A percentile compares a stretch with the other conserved stretches of the same genome.
These are phyloP conservation scores for Syrrhaptes paradoxus DNA, from an alignment of 2,113 vertebrate species.

Conservation along the genomic window DNA sequence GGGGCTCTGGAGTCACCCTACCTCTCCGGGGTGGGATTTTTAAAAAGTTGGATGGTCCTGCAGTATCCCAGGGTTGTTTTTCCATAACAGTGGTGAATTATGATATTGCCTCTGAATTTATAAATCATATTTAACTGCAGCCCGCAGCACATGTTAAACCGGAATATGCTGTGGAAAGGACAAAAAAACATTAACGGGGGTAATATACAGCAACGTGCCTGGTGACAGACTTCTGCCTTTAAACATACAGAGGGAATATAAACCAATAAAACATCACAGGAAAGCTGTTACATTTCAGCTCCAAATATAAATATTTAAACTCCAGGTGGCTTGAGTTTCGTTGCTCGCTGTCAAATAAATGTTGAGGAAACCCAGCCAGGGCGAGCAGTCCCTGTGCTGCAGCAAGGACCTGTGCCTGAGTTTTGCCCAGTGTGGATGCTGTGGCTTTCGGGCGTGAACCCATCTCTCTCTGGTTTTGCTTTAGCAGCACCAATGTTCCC, in stretches of 20 bases:
- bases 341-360: not conserved
- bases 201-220: not conserved
- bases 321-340: not conserved
- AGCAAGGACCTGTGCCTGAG: not conserved
- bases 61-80: not conserved
- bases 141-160: not conserved
- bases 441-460: not conserved
- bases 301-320: conserved; percentile 39
- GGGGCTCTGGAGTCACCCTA: not conserved
- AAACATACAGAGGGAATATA: not conserved
- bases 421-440: fast-evolving
- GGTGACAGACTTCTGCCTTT: not conserved
- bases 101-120: not conserved
- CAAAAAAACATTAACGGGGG: not conserved
- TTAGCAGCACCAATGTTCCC: fast-evolving
- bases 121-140: not conserved
- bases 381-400: too few species aligned
- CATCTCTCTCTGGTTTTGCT: not conserved
- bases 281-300: not conserved
- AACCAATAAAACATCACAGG: not conserved
- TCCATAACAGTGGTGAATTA: not conserved
- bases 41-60: not conserved
- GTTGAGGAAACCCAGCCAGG: not conserved
- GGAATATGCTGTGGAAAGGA: not conserved
- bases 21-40: not conserved